Conservation (phyloP, 2,113 vertebrate genomes). For the Nannospalax galili region DNA sequence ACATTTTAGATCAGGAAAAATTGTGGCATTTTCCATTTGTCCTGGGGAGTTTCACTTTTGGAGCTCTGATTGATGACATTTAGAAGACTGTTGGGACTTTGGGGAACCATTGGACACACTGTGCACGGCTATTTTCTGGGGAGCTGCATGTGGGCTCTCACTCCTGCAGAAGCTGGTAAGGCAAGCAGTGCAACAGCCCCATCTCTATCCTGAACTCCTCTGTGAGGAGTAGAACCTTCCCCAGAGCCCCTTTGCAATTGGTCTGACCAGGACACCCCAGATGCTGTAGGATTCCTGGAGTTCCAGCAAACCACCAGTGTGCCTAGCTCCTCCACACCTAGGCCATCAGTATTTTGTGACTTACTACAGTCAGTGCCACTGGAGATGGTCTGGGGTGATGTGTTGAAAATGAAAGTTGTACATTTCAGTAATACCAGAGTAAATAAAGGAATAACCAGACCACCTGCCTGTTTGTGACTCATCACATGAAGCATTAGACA, state of each 20-base stretch:
- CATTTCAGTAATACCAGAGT: neutral
- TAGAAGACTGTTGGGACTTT: neutral
- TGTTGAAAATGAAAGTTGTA: neutral
- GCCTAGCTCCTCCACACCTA: neutral
- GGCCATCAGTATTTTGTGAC: neutral
- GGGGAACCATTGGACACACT: neutral
- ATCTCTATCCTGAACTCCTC: neutral
- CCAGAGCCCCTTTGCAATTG: neutral
- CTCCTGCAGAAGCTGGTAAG: neutral
- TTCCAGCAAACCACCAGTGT: neutral
- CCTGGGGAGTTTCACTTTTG: neutral
- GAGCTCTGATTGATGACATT: neutral
- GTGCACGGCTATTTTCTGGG: neutral
- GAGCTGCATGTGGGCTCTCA: neutral
- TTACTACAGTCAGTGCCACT: neutral
- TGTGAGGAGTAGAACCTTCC: neutral
- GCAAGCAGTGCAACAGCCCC: neutral
- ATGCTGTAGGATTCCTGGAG: neutral
- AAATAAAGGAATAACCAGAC: slow-evolving; percentile 7
- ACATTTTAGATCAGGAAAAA: neutral
- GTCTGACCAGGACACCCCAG: neutral
- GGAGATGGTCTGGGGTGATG: neutral
- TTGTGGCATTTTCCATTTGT: neutral
- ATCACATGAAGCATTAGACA: neutral
- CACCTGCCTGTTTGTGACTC: neutral